phyloP scores from a whole-genome alignment of 1,140 invertebrate genomes.

The Chironomus tepperi region DNA sequence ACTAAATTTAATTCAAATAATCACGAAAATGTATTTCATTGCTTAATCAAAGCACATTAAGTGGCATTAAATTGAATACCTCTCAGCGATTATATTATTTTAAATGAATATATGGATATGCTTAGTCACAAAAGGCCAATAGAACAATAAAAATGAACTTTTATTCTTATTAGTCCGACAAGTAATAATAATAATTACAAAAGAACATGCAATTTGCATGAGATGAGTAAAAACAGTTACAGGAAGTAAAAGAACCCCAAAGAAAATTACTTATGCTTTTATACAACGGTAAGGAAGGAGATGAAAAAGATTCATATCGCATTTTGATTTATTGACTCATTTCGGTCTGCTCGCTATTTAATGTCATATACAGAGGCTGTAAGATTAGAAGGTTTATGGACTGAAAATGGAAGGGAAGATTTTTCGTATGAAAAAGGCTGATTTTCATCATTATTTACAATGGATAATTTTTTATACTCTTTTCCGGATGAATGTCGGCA shows the following conservation, averaged over 20 bases:
- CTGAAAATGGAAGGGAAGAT: background rate
- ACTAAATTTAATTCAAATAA: slow-evolving; percentile 16
- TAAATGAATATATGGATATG: background rate
- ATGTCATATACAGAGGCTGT: background rate
- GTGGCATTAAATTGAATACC: background rate
- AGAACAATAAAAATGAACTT: background rate
- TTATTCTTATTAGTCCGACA: too few species aligned
- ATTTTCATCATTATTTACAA: background rate
- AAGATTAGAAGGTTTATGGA: slow-evolving; percentile 7
- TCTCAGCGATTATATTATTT: background rate
- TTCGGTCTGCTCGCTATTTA: background rate
- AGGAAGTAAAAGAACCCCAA: too few species aligned
- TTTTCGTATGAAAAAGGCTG: background rate
- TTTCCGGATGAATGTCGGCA: background rate
- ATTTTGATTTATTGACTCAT: slow-evolving; percentile 3
- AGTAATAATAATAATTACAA: too few species aligned
- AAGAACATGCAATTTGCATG: too few species aligned
- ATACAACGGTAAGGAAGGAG: background rate
- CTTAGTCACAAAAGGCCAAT: too few species aligned
- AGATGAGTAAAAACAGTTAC: too few species aligned
- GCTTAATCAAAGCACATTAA: too few species aligned
- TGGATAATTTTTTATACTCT: slow-evolving; percentile 8
- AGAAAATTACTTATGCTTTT: too few species aligned
- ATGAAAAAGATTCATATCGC: background rate
- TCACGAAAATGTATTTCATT: background rate